Evolutionary conservation across 2,888 invertebrate species (phyloP), one percentile per base, ranked within the genome.

Genomic region (Ditylenchus weischeri): DNA sequence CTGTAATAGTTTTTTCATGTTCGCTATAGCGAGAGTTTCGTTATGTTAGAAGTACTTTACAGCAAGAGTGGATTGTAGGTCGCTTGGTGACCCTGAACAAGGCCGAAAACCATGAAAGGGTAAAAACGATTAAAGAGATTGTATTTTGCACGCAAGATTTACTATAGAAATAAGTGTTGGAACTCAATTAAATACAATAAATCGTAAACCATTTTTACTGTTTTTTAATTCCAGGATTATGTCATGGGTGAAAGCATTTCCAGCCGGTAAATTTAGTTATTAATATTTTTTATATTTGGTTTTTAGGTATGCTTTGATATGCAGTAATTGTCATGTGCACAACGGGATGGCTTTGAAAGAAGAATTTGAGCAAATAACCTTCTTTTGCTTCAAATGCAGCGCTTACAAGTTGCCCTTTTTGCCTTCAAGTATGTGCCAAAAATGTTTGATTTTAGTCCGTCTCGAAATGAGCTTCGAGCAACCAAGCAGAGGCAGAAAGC

Each of bases 271-370:
- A 58, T 38, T 35, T 1, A 18, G 48, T 66, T 62, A 62, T 66
- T 11, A 7, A 13, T 48, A 21, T 1, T 38, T 19, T 23, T 23
- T 66, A 23, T 43, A 15, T 19, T 21, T 19, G n/a, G 18, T 63
- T 72, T 76, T 64, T 65, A 80, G 80, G 57, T 96, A 90, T 86
- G 98, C 96, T 23, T 88, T 98, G 73, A 92, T 98, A 80, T 98
- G 98, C 84, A 87, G 87, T 50, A 88, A 90, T 74, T 98, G 98
- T 84, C 88, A 87, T 75, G 89, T 90, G 19, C 98, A 98, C 84
- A 98, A 98, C 84, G 98, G 98, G 87, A 87, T 90, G 89, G 89
- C 89, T 1, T 84, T 89, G 15, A 87, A 87, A 75, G 89, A 90
- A 80, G 89, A 90, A 79, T 90, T 88, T 84, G 88, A 88, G 78